Percentiles rank a stretch among this genome's conserved stretches.
These are phyloP conservation scores for Ommatoiulus sabulosus DNA, from an alignment of 2,888 invertebrate species.

Conservation along the genomic window DNA sequence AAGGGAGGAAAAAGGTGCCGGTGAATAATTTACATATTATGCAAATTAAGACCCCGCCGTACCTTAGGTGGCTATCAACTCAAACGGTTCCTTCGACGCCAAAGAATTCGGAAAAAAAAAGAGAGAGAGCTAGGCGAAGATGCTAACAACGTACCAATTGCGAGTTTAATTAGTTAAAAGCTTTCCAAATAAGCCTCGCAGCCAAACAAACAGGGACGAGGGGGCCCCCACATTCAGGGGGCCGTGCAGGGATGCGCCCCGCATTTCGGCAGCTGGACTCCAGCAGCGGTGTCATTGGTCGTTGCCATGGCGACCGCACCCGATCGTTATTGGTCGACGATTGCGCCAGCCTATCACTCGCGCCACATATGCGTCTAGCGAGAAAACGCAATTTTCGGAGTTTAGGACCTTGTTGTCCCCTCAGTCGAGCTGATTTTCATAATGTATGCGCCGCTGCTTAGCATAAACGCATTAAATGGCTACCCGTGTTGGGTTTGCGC, in stretches of 20 bases:
- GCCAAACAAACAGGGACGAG: not conserved
- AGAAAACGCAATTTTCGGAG: not conserved
- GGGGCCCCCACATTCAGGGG: not conserved
- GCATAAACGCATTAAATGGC: slow-evolving; percentile 38
- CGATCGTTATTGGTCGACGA: slow-evolving; percentile 29
- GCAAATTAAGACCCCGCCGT: not conserved
- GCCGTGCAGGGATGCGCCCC: not conserved
- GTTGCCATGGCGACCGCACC: slow-evolving; percentile 3
- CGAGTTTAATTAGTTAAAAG: slow-evolving; percentile 48
- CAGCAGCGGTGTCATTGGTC: slow-evolving; percentile 29
- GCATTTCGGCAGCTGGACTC: slow-evolving; percentile 14
- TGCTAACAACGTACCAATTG: slow-evolving; percentile 46
- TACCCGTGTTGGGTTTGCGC: slow-evolving; percentile 28
- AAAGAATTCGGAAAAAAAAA: too few relatives aligned
- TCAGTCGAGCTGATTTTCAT: slow-evolving; percentile 47
- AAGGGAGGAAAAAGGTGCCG: not conserved
- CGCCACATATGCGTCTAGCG: not conserved
- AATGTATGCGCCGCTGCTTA: slow-evolving; percentile 30
- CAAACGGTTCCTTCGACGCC: not conserved
- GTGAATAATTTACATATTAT: slow-evolving; percentile 38
- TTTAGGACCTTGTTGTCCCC: slow-evolving; percentile 20
- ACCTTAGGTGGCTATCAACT: slow-evolving; percentile 19
- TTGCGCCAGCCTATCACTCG: slow-evolving; percentile 29
- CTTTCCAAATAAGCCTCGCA: slow-evolving; percentile 29
- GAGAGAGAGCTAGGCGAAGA: not conserved